A percentile compares a stretch with the other conserved stretches of the same genome.
These are phyloP conservation scores for Nipponacmea schrenckii DNA, from an alignment of 2,888 invertebrate species.

Conservation along the genomic window DNA sequence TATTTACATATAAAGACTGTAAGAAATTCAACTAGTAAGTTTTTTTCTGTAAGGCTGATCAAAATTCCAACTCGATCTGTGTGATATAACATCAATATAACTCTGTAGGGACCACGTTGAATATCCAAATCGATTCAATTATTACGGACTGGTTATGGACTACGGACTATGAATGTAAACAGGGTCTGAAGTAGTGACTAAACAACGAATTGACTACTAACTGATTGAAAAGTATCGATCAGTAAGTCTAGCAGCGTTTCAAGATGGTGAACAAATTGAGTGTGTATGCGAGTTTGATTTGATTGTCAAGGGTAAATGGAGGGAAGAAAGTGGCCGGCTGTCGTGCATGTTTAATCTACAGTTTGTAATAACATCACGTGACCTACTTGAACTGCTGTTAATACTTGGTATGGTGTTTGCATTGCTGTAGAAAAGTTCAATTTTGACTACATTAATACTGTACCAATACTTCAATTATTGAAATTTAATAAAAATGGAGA, in stretches of 20 bases:
- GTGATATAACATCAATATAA: too few relatives aligned
- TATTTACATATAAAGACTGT: too few relatives aligned
- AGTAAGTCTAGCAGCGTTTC: not conserved
- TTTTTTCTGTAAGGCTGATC: too few relatives aligned
- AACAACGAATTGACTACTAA: not conserved
- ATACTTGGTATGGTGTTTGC: too few relatives aligned
- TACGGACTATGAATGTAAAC: not conserved
- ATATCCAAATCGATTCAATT: not conserved
- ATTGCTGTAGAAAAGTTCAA: too few relatives aligned
- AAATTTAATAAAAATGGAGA: too few relatives aligned
- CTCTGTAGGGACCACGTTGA: too few relatives aligned
- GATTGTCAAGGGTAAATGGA: not conserved
- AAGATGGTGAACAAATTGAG: slow-evolving; percentile 1
- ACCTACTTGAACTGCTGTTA: too few relatives aligned
- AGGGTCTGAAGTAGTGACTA: not conserved
- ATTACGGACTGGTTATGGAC: not conserved
- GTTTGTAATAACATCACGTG: not conserved
- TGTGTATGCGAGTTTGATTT: slow-evolving; percentile 3
- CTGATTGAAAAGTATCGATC: not conserved
- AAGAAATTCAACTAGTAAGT: too few relatives aligned
- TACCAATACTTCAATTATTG: too few relatives aligned
- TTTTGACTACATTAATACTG: too few relatives aligned
- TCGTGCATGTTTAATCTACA: not conserved
- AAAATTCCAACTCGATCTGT: too few relatives aligned
- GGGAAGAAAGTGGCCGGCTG: not conserved